A percentile compares a stretch with the other conserved stretches of the same genome.
phyloP scores from a whole-genome alignment of 2,888 invertebrate species.

The Colletes collaris region DNA sequence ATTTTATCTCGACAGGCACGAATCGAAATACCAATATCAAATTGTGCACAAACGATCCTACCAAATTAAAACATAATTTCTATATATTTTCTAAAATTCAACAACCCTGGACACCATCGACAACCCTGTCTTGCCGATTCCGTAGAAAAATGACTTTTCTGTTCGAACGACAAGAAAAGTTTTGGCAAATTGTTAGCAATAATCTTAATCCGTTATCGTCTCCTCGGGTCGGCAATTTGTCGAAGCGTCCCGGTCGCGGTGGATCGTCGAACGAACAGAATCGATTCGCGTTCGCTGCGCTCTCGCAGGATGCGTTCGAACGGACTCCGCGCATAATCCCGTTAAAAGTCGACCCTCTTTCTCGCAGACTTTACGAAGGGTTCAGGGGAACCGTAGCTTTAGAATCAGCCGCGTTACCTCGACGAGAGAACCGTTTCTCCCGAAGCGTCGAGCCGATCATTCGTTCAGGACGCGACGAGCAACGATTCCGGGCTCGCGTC shows the following conservation, averaged over 20 bases:
- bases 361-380: conserved; percentile 31
- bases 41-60: too few species aligned
- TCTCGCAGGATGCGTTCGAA: conserved; percentile 26
- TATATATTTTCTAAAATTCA: too few species aligned
- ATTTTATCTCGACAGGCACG: too few species aligned
- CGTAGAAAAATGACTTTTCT: too few species aligned
- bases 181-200: background rate
- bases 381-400: conserved; percentile 37
- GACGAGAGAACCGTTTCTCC: conserved; percentile 26
- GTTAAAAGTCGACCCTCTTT: conserved; percentile 27
- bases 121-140: too few species aligned
- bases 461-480: conserved; percentile 16
- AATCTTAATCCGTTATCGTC: background rate
- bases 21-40: too few species aligned
- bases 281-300: conserved; percentile 16
- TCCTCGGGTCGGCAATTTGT: too few species aligned
- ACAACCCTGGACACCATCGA: too few species aligned
- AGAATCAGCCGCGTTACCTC: conserved; percentile 25
- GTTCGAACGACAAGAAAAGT: background rate
- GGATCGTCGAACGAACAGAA: conserved; percentile 41
- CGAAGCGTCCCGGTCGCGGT: conserved; percentile 6
- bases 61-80: too few species aligned
- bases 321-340: conserved; percentile 31
- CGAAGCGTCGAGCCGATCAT: conserved; percentile 1
- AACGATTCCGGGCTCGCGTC: conserved; percentile 11